Evolutionary conservation across 2,888 invertebrate genomes (phyloP).

Genomic region (Platerodrilus igneus): DNA sequence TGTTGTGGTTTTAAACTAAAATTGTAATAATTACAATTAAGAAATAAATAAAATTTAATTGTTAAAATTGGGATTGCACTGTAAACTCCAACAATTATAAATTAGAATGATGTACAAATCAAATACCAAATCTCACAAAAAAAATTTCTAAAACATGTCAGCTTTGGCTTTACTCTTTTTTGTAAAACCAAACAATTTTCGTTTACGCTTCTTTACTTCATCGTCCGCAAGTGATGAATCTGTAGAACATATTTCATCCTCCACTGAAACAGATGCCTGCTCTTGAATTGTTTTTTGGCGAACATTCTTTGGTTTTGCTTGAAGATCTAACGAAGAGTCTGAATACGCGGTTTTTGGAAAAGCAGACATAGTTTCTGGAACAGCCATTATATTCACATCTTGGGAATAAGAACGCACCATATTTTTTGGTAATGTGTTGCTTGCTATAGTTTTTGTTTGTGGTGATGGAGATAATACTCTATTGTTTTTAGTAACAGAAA

Average conservation of each 20-base stretch:
- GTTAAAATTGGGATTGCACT: too few relatives aligned
- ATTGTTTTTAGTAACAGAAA: conserved; percentile 19
- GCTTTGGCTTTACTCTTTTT: conserved; percentile 54
- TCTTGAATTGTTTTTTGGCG: conserved; percentile 38
- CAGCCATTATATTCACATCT: conserved; percentile 46
- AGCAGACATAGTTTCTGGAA: conserved; percentile 31
- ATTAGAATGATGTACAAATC: too few relatives aligned
- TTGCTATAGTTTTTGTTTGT: conserved; percentile 39
- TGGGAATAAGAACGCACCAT: conserved; percentile 53
- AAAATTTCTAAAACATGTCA: conserved; percentile 13
- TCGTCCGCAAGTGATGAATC: conserved; percentile 67
- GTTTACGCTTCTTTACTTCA: conserved; percentile 56
- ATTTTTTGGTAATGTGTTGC: conserved; percentile 38
- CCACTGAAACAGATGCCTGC: conserved; percentile 41
- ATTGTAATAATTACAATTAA: too few relatives aligned
- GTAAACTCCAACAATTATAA: too few relatives aligned
- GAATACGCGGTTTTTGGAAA: conserved; percentile 51
- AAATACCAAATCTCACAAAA: conserved; percentile 17
- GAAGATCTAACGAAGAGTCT: conserved; percentile 48
- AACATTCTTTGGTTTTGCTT: conserved; percentile 15
- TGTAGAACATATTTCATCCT: conserved; percentile 64
- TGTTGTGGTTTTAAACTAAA: too few relatives aligned
- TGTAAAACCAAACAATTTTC: conserved; percentile 55
- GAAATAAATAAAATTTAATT: too few relatives aligned
- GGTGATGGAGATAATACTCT: conserved; percentile 26